phyloP scores from a whole-genome alignment of 2,797 vertebrate genomes.

The Rhinella marina region DNA sequence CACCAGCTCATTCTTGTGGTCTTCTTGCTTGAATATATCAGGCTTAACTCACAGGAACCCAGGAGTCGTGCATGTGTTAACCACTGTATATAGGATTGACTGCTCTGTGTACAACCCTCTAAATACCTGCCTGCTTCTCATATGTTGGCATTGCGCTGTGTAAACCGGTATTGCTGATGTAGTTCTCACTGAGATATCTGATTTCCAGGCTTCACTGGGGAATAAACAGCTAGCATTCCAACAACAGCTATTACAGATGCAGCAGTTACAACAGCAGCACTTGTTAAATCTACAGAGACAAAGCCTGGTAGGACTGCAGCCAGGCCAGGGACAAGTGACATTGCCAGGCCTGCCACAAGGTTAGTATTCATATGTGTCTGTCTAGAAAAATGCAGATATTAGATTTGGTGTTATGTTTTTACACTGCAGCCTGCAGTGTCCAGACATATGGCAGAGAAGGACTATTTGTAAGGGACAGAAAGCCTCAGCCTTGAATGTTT shows the following conservation, averaged over 20 bases:
- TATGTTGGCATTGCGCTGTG: slow-evolving; percentile 2
- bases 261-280: slow-evolving; percentile 98
- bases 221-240: slow-evolving; percentile 98
- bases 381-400: background rate
- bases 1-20: background rate
- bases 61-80: background rate
- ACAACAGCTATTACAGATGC: slow-evolving; percentile 99
- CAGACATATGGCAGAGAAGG: background rate
- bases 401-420: background rate
- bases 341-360: slow-evolving; percentile 96
- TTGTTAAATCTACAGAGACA: slow-evolving; percentile 98
- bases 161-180: background rate
- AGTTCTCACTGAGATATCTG: slow-evolving; percentile 48
- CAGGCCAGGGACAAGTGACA: slow-evolving; percentile 84
- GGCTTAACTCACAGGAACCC: background rate
- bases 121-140: background rate
- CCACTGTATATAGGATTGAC: background rate
- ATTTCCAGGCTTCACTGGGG: slow-evolving; percentile 83
- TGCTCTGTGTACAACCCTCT: background rate
- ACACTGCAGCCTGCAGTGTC: background rate
- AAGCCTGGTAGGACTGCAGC: slow-evolving; percentile 92
- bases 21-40: background rate
- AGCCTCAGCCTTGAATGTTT: background rate
- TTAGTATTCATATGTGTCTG: slow-evolving; percentile 65
- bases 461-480: background rate